phyloP scores from a whole-genome alignment of 2,888 invertebrate species.

The Druceiella hillmani region DNA sequence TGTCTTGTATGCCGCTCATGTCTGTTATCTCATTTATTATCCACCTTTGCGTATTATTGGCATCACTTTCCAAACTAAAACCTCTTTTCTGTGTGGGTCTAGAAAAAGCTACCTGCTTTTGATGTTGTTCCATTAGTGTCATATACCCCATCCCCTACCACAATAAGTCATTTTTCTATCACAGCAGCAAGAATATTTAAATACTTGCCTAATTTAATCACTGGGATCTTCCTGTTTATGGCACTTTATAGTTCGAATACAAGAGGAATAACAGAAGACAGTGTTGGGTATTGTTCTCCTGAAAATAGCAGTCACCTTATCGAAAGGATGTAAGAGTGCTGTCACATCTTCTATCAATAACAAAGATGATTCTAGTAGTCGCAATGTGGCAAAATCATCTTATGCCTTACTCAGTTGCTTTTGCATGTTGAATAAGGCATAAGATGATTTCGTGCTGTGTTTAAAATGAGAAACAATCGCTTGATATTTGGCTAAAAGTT shows the following conservation, averaged over 20 bases:
- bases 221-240: constrained; percentile 7
- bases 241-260: constrained; percentile 22
- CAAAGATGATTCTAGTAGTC: constrained; percentile 16
- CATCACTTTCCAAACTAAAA: constrained; percentile 13
- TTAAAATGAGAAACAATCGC: constrained; percentile 25
- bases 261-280: constrained; percentile 25
- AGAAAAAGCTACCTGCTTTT: no score
- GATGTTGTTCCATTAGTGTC: no score
- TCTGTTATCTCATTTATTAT: constrained; percentile 7
- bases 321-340: constrained; percentile 21
- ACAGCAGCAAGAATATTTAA: no score
- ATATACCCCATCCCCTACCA: no score
- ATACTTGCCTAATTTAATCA: constrained; percentile 2
- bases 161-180: constrained; percentile 13
- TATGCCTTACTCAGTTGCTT: constrained; percentile 17
- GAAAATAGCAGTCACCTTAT: constrained; percentile 22
- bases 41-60: constrained; percentile 10
- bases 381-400: constrained; percentile 21
- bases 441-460: constrained; percentile 21
- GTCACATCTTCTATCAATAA: constrained; percentile 17
- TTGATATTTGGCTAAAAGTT: constrained; percentile 22
- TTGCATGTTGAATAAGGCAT: constrained; percentile 22
- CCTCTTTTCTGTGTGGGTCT: constrained; percentile 13
- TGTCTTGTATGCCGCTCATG: no score
- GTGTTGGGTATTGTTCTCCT: constrained; percentile 25